Conservation (phyloP, 2,113 vertebrate genomes). For the Sphyrna mokarran region DNA sequence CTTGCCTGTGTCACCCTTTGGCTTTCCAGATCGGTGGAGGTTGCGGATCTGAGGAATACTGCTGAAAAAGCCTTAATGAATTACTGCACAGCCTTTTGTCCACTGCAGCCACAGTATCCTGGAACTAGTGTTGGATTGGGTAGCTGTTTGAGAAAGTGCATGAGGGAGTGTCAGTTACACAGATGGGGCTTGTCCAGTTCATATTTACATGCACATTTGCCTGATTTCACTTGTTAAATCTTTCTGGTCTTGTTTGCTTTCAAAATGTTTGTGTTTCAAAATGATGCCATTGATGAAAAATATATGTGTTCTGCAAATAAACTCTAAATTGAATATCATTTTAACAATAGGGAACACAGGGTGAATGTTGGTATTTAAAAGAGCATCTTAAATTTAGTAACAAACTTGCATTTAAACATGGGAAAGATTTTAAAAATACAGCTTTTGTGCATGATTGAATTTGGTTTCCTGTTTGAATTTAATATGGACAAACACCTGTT, state of each 20-base stretch:
- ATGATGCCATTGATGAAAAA: not conserved
- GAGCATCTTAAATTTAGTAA: not conserved
- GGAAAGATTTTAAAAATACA: constrained; percentile 3
- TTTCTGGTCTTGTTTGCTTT: not conserved
- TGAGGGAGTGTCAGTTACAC: not conserved
- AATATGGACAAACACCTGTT: constrained; percentile 36
- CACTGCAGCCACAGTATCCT: not conserved
- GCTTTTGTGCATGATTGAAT: constrained; percentile 14
- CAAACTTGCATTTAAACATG: not conserved
- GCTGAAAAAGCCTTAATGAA: not conserved
- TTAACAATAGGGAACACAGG: not conserved
- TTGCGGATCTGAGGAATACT: not conserved
- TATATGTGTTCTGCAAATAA: not conserved
- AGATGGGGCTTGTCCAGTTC: not conserved
- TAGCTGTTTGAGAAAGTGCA: not conserved
- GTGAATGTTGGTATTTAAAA: not conserved
- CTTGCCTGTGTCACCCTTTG: not conserved
- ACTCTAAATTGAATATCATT: not conserved
- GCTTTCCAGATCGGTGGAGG: not conserved
- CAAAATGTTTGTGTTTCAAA: not conserved
- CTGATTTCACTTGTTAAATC: not conserved
- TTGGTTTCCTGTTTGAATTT: constrained; percentile 34
- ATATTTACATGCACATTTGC: not conserved
- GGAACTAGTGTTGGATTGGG: not conserved
- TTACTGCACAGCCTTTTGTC: not conserved